phyloP scores from a whole-genome alignment of 2,113 vertebrate genomes.

The Oceanites oceanicus region DNA sequence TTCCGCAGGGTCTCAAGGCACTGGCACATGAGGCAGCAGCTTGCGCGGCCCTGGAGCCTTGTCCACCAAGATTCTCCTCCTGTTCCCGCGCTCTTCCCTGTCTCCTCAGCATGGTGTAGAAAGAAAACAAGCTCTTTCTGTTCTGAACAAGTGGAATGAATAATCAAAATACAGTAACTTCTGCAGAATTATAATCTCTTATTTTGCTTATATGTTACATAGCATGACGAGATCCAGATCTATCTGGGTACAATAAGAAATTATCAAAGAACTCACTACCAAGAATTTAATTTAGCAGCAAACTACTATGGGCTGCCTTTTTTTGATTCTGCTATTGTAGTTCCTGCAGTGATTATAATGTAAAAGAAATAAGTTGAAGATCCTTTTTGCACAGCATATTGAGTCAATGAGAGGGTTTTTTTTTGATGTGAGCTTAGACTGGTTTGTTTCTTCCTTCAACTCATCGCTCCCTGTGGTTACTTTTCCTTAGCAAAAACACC shows the following conservation, averaged over 20 bases:
- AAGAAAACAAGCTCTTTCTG: neutral
- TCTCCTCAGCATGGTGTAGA: neutral
- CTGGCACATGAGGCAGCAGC: neutral
- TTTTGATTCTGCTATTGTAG: neutral
- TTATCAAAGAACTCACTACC: neutral
- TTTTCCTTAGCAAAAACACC: neutral
- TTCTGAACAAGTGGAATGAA: neutral
- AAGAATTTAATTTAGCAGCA: neutral
- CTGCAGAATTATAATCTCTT: neutral
- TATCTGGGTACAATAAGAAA: neutral
- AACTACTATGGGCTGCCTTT: neutral
- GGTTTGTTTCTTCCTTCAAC: neutral
- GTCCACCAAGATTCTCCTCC: neutral
- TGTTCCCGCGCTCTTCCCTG: fast-evolving
- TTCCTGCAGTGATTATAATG: neutral
- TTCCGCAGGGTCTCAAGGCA: neutral
- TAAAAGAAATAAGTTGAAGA: neutral
- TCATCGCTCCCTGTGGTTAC: neutral
- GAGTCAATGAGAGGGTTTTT: neutral
- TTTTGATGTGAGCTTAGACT: neutral
- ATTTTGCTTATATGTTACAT: neutral
- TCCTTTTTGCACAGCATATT: neutral
- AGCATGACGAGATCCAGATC: neutral
- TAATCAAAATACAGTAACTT: neutral
- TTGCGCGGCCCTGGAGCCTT: neutral